A percentile compares a stretch with the other conserved stretches of the same genome.
phyloP scores from a whole-genome alignment of 2,888 invertebrate species.

The Leptinotarsa haldemani region DNA sequence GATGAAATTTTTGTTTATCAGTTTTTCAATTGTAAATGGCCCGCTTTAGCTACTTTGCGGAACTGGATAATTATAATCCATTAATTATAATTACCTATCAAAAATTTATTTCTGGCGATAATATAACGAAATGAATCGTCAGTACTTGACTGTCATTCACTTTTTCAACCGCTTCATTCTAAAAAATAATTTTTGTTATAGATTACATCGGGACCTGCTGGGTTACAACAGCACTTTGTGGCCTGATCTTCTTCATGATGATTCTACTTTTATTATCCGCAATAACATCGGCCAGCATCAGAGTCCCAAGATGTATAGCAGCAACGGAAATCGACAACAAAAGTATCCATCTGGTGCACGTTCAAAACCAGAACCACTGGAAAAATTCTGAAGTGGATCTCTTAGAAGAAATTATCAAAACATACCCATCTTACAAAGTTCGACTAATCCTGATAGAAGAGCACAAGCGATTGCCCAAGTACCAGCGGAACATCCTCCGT shows the following conservation, averaged over 20 bases:
- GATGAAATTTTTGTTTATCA: background rate
- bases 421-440: conserved; percentile 58
- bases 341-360: conserved; percentile 61
- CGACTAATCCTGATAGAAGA: conserved; percentile 54
- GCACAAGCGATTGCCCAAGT: conserved; percentile 41
- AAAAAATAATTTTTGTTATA: conserved; percentile 43
- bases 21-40: background rate
- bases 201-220: conserved; percentile 60
- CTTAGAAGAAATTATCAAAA: conserved; percentile 58
- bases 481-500: conserved; percentile 8
- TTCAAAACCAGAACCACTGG: conserved; percentile 53
- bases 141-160: background rate
- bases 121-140: background rate
- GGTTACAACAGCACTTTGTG: conserved; percentile 54
- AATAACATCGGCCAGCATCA: conserved; percentile 41
- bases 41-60: conserved; percentile 5
- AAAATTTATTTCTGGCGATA: background rate
- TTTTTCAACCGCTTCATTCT: background rate
- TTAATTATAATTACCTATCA: conserved; percentile 7
- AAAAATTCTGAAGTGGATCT: conserved; percentile 55
- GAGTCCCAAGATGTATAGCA: conserved; percentile 53
- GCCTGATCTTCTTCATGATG: conserved; percentile 55
- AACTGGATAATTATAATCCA: conserved; percentile 10
- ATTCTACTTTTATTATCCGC: conserved; percentile 52
- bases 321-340: conserved; percentile 50